Conservation (phyloP, 2,113 vertebrate species). For the Sapayoa aenigma region DNA sequence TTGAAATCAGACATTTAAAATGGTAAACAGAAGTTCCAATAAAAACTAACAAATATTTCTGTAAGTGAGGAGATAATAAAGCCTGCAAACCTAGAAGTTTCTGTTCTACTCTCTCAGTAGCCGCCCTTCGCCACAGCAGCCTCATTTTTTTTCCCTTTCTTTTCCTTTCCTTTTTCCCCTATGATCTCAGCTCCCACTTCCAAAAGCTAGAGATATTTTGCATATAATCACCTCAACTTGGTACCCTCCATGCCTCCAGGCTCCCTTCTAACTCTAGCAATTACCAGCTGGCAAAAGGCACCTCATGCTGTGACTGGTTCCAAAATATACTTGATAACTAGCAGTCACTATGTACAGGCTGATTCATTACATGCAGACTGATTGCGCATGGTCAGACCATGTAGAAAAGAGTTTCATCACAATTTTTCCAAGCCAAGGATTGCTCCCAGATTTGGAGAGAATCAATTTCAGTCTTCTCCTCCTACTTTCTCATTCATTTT, state of each 20-base stretch:
- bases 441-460: neutral
- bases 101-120: neutral
- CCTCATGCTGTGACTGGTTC: neutral
- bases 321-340: neutral
- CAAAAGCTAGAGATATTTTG: neutral
- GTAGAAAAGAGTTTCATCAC: neutral
- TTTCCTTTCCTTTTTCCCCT: neutral
- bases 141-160: neutral
- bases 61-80: neutral
- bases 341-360: neutral
- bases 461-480: neutral
- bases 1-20: neutral
- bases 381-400: neutral
- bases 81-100: neutral
- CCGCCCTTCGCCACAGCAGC: neutral
- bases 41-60: constrained; percentile 13
- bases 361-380: neutral
- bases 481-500: neutral
- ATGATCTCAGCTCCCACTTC: neutral
- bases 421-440: neutral
- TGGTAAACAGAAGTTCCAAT: constrained; percentile 2
- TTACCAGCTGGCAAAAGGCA: neutral
- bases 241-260: neutral
- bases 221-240: neutral
- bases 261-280: neutral